These are phyloP conservation scores for Lamprotornis superbus DNA, from an alignment of 2,113 vertebrate genomes.

Conservation along the genomic window DNA sequence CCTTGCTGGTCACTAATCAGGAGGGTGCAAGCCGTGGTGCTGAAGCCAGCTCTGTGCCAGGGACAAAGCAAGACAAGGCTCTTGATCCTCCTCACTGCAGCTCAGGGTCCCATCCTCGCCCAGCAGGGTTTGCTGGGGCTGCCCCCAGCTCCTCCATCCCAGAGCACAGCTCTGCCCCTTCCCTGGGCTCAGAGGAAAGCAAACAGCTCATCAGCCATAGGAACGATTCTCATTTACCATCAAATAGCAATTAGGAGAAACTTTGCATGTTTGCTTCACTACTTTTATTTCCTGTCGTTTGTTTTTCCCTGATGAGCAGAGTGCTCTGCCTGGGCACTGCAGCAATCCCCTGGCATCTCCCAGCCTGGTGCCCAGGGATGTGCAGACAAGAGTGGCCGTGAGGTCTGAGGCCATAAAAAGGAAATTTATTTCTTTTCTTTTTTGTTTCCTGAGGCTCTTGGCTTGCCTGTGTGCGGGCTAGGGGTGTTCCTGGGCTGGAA, in stretches of 20 bases:
- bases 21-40: not conserved
- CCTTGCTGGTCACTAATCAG: not conserved
- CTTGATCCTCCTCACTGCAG: not conserved
- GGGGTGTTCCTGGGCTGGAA: not conserved
- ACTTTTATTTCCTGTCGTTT: not conserved
- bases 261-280: not conserved
- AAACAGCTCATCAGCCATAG: not conserved
- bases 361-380: not conserved
- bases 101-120: not conserved
- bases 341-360: accelerated
- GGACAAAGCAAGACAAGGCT: not conserved
- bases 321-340: not conserved
- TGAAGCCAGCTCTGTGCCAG: not conserved
- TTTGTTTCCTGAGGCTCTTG: not conserved
- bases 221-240: not conserved
- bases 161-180: not conserved
- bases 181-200: not conserved
- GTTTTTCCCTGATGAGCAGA: not conserved
- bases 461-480: not conserved
- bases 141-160: not conserved
- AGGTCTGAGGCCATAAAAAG: not conserved
- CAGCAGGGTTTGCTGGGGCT: not conserved
- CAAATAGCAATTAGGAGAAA: not conserved
- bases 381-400: not conserved
- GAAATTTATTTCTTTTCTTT: not conserved